These are phyloP conservation scores for Agriopis marginaria DNA, from an alignment of 2,888 invertebrate species.

Conservation along the genomic window DNA sequence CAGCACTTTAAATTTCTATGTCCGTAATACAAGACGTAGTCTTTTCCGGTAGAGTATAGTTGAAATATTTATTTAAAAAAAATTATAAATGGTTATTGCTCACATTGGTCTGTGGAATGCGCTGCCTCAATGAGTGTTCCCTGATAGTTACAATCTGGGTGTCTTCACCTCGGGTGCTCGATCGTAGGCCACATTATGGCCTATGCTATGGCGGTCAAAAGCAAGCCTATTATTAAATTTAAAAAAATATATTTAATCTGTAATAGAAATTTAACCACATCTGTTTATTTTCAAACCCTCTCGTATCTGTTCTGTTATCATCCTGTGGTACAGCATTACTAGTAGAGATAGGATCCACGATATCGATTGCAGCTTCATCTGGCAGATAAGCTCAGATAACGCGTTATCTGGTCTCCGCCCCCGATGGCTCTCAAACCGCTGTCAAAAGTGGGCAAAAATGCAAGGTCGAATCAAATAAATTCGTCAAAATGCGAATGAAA, in stretches of 20 bases:
- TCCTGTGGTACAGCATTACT: conserved; percentile 4
- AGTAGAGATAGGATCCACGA: conserved; percentile 41
- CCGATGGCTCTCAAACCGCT: conserved; percentile 59
- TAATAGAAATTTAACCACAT: background rate
- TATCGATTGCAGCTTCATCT: conserved; percentile 74
- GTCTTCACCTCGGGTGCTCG: too few relatives aligned
- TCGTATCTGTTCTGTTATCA: conserved; percentile 13
- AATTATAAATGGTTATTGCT: too few relatives aligned
- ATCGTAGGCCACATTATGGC: too few relatives aligned
- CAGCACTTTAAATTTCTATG: too few relatives aligned
- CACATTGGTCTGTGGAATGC: too few relatives aligned
- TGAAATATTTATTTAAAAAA: too few relatives aligned
- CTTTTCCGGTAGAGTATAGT: too few relatives aligned
- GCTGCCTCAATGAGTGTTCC: too few relatives aligned
- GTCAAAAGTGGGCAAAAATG: conserved; percentile 48
- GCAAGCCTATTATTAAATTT: too few relatives aligned
- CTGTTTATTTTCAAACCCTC: background rate
- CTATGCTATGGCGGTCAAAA: too few relatives aligned
- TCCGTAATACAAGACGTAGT: too few relatives aligned
- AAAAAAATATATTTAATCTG: background rate
- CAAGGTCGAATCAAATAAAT: background rate
- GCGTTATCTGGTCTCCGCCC: conserved; percentile 71
- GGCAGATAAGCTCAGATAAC: conserved; percentile 73
- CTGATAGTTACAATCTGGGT: too few relatives aligned
- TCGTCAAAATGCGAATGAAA: background rate